These are phyloP conservation scores for Papilio helenus DNA, from an alignment of 1,140 invertebrate genomes.

Conservation along the genomic window DNA sequence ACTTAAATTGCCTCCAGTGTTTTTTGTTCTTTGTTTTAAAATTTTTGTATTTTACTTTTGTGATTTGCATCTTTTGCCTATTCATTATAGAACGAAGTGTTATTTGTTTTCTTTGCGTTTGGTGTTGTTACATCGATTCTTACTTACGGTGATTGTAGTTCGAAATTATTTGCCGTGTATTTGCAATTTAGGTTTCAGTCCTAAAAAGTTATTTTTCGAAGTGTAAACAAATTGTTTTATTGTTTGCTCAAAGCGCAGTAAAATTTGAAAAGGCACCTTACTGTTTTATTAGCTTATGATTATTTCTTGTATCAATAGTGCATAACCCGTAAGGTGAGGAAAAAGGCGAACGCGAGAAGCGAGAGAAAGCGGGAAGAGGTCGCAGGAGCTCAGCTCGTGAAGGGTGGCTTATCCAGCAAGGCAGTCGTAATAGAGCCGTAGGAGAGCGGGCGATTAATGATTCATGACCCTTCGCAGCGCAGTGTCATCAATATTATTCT, in stretches of 20 bases:
- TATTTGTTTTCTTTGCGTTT: slow-evolving; percentile 4
- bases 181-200: neutral
- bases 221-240: neutral
- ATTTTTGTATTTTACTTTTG: slow-evolving; percentile 66
- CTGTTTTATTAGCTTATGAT: slow-evolving; percentile 19
- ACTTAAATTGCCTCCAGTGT: slow-evolving; percentile 79
- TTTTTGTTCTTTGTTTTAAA: slow-evolving; percentile 50
- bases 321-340: slow-evolving; percentile 52
- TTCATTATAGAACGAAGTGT: neutral
- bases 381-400: slow-evolving; percentile 61
- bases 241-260: neutral
- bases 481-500: slow-evolving; percentile 83
- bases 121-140: neutral
- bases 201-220: neutral
- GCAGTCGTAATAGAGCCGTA: slow-evolving; percentile 81
- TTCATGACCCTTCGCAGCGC: slow-evolving; percentile 80
- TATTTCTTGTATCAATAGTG: slow-evolving; percentile 31
- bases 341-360: slow-evolving; percentile 62
- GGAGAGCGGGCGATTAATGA: slow-evolving; percentile 80
- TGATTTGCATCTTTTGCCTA: slow-evolving; percentile 31
- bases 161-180: neutral
- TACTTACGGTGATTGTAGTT: neutral
- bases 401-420: slow-evolving; percentile 78
- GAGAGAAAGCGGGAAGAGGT: slow-evolving; percentile 42
- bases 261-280: neutral